Evolutionary conservation across 2,797 vertebrate genomes (phyloP).

Genomic region (Crax fasciolata): DNA sequence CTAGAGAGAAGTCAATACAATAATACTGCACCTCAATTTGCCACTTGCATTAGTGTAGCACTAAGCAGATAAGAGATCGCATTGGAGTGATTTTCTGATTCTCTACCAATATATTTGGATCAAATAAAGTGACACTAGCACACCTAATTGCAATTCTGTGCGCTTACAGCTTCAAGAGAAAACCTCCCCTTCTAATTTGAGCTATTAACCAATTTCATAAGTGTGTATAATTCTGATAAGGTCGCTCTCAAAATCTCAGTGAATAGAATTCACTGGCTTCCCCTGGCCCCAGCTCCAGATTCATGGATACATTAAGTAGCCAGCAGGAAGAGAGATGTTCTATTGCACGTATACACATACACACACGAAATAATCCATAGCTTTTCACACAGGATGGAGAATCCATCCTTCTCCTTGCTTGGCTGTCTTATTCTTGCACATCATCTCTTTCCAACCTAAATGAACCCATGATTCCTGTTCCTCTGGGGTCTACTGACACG

Average conservation of each 20-base stretch:
- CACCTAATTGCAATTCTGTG: neutral
- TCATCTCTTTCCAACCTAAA: neutral
- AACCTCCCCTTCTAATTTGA: accelerated
- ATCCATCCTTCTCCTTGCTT: neutral
- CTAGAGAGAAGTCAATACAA: neutral
- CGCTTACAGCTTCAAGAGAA: neutral
- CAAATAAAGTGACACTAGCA: neutral
- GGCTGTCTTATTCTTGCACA: neutral
- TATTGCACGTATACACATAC: neutral
- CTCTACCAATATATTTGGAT: neutral
- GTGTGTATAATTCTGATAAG: neutral
- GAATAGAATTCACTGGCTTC: neutral
- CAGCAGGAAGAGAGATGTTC: neutral
- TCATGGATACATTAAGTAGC: neutral
- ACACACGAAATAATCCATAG: neutral
- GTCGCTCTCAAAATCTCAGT: neutral
- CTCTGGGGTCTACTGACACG: neutral
- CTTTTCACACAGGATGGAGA: neutral
- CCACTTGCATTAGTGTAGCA: neutral
- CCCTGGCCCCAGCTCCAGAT: neutral
- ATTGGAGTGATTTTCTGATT: neutral
- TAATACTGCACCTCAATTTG: neutral
- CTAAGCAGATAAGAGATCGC: neutral
- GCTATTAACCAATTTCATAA: neutral
- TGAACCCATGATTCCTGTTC: neutral